Conservation (phyloP, 2,888 invertebrate genomes). For the Acholoe squamosa region DNA sequence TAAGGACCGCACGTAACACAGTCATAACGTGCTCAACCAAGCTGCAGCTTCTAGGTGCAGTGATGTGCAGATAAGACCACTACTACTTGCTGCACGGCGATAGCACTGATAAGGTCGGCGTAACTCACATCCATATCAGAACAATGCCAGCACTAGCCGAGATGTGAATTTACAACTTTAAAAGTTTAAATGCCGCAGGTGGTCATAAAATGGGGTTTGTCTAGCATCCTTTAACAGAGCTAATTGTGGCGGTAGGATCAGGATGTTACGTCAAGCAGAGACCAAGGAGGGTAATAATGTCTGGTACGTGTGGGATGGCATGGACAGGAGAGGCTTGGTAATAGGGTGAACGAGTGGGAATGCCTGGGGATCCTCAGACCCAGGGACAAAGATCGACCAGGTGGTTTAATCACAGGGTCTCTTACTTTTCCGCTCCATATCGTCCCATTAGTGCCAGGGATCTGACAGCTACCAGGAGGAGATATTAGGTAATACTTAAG, state of each 20-base stretch:
- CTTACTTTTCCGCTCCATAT: constrained; percentile 29
- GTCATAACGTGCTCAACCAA: neutral
- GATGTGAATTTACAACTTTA: neutral
- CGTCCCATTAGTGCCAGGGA: neutral
- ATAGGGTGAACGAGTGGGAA: neutral
- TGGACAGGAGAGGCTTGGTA: neutral
- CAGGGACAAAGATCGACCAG: neutral
- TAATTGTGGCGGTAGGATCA: neutral
- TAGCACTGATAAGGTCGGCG: neutral
- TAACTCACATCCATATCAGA: neutral
- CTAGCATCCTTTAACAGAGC: neutral
- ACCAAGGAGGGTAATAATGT: neutral
- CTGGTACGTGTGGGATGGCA: neutral
- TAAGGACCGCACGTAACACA: neutral
- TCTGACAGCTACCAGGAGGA: neutral
- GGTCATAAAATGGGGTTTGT: neutral
- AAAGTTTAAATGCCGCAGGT: neutral
- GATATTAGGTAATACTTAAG: neutral
- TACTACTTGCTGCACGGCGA: neutral
- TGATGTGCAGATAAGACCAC: no score
- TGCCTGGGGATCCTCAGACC: neutral
- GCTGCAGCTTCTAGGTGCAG: neutral
- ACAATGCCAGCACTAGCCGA: neutral
- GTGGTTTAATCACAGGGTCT: constrained; percentile 25
- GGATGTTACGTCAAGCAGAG: neutral